These are phyloP conservation scores for Epistrophe grossulariae DNA, from an alignment of 2,888 invertebrate genomes.

Conservation along the genomic window DNA sequence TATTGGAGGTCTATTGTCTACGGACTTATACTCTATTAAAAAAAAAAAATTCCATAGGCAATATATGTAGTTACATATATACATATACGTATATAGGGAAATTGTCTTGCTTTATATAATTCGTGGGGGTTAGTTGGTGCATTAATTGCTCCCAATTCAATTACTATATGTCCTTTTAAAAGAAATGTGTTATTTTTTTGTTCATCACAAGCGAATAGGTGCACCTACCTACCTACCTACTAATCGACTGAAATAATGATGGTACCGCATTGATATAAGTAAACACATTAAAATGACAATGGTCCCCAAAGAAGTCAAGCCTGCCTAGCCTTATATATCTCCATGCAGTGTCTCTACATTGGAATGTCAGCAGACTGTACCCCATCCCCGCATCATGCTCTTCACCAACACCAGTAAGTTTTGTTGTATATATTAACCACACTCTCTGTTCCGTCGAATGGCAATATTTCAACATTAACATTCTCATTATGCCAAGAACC, in stretches of 20 bases:
- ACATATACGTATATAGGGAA: too few relatives aligned
- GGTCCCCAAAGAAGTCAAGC: conserved; percentile 60
- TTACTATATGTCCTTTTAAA: neutral
- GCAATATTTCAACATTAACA: conserved; percentile 74
- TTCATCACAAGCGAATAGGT: conserved; percentile 14
- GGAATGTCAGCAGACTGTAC: neutral
- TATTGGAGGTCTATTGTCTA: too few relatives aligned
- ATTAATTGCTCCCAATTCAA: too few relatives aligned
- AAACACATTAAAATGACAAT: conserved; percentile 64
- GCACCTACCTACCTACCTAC: neutral
- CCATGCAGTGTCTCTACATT: neutral
- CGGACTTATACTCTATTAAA: too few relatives aligned
- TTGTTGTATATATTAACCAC: conserved; percentile 12
- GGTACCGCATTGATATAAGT: conserved; percentile 55
- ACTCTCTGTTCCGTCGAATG: conserved; percentile 57
- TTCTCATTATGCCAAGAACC: conserved; percentile 75
- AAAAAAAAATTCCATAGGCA: too few relatives aligned
- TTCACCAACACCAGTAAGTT: conserved; percentile 26
- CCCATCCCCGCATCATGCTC: neutral
- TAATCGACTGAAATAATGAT: conserved; percentile 67
- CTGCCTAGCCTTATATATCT: conserved; percentile 36
- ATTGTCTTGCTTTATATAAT: too few relatives aligned
- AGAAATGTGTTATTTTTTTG: conserved; percentile 9
- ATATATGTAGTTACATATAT: too few relatives aligned
- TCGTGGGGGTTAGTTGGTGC: too few relatives aligned